Conservation (phyloP, 2,888 invertebrate species). For the Hirtodrosophila duncani region DNA sequence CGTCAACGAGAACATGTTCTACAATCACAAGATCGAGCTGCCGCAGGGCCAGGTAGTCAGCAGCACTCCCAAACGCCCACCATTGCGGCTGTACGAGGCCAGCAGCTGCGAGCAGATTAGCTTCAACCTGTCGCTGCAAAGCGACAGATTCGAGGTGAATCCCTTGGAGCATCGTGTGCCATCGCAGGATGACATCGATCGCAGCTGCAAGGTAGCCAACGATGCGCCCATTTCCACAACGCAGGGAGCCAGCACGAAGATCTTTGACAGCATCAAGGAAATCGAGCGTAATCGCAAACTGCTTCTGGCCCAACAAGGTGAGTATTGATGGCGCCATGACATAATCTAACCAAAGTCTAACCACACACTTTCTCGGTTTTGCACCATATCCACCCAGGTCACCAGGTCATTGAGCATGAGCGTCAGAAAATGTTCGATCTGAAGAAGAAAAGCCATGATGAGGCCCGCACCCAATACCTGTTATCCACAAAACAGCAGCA, state of each 20-base stretch:
- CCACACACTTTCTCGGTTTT: not conserved
- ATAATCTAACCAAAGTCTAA: no score
- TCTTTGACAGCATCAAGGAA: constrained; percentile 91
- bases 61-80: constrained; percentile 72
- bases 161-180: constrained; percentile 80
- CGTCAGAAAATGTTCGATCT: constrained; percentile 91
- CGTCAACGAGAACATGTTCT: constrained; percentile 77
- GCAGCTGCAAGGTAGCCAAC: constrained; percentile 92
- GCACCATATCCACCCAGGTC: constrained; percentile 81
- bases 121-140: constrained; percentile 77
- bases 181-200: constrained; percentile 91
- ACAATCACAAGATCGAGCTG: constrained; percentile 76
- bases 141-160: constrained; percentile 78
- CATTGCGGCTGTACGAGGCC: constrained; percentile 66
- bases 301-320: constrained; percentile 94
- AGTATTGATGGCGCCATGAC: not conserved
- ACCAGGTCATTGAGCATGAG: constrained; percentile 94
- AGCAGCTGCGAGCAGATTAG: constrained; percentile 70
- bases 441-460: constrained; percentile 91
- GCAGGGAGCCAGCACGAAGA: constrained; percentile 85
- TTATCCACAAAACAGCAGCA: constrained; percentile 78
- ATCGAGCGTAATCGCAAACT: constrained; percentile 92
- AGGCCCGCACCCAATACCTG: constrained; percentile 93
- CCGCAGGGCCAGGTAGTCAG: constrained; percentile 44
- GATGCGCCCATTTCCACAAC: constrained; percentile 87